Percentiles rank a stretch among this genome's conserved stretches.
phyloP scores from a whole-genome alignment of 2,888 invertebrate genomes.

The Chorisops tibialis region DNA sequence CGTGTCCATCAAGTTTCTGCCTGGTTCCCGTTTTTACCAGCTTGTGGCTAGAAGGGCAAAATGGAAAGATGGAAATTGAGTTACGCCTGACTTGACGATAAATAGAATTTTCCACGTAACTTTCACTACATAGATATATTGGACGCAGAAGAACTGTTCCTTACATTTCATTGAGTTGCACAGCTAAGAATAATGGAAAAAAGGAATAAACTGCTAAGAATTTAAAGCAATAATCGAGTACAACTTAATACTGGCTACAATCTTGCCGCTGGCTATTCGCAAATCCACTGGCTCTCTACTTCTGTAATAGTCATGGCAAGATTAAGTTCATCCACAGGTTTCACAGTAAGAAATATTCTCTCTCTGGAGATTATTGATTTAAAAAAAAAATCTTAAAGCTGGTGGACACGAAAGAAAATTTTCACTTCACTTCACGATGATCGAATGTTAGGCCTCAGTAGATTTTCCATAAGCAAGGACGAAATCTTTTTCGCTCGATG shows the following conservation, averaged over 20 bases:
- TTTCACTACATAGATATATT: constrained; percentile 1
- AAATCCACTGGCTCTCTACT: too few relatives aligned
- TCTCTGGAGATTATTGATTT: constrained; percentile 21
- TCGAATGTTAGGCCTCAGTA: constrained; percentile 17
- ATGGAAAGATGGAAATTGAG: constrained; percentile 11
- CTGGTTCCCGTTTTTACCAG: too few relatives aligned
- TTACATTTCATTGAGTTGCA: too few relatives aligned
- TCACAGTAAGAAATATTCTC: constrained; percentile 13
- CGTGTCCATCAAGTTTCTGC: too few relatives aligned
- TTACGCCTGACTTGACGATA: constrained; percentile 11
- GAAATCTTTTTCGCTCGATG: too few relatives aligned
- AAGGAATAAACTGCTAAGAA: too few relatives aligned
- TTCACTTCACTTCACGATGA: constrained; percentile 20
- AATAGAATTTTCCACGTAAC: constrained; percentile 20
- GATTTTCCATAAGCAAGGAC: not conserved
- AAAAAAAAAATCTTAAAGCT: constrained; percentile 7
- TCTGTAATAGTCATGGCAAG: constrained; percentile 4
- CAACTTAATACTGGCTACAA: too few relatives aligned
- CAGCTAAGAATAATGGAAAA: too few relatives aligned
- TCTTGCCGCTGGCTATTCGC: too few relatives aligned
- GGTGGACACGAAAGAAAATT: constrained; percentile 16
- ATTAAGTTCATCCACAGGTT: constrained; percentile 18
- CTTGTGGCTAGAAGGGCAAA: not conserved
- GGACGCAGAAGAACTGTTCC: too few relatives aligned
- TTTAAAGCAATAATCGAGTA: too few relatives aligned